Conservation (phyloP, 2,888 invertebrate genomes). For the Adela reaumurella region DNA sequence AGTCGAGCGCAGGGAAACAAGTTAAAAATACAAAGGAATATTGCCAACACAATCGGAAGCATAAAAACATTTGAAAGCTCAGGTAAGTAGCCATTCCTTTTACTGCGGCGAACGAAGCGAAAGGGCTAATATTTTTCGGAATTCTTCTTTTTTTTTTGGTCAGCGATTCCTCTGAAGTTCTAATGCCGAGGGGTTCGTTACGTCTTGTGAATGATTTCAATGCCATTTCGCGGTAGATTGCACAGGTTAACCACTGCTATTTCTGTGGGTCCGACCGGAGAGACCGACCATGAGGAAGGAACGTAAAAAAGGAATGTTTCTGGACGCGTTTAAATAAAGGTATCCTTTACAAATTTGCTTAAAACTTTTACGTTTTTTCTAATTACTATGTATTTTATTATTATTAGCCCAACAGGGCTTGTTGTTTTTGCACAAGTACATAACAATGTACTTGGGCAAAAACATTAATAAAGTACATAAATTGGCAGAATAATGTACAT, state of each 20-base stretch:
- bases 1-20: neutral
- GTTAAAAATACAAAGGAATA: neutral
- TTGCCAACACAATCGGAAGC: neutral
- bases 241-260: neutral
- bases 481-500: too few relatives aligned
- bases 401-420: too few relatives aligned
- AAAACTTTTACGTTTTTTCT: too few relatives aligned
- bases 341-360: too few relatives aligned
- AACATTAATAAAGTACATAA: too few relatives aligned
- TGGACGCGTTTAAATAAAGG: too few relatives aligned
- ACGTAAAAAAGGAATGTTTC: too few relatives aligned
- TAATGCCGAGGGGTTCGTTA: neutral
- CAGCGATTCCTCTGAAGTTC: neutral
- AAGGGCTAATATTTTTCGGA: neutral
- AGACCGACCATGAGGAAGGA: too few relatives aligned
- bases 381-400: too few relatives aligned
- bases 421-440: too few relatives aligned
- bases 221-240: neutral
- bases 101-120: neutral
- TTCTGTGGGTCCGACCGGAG: too few relatives aligned
- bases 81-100: neutral
- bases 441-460: too few relatives aligned
- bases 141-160: neutral
- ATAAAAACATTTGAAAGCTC: neutral
- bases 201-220: neutral